Percentiles rank a stretch among this genome's conserved stretches.
Evolutionary conservation across 2,888 invertebrate species (phyloP).

Genomic region (Schizaphis graminum): DNA sequence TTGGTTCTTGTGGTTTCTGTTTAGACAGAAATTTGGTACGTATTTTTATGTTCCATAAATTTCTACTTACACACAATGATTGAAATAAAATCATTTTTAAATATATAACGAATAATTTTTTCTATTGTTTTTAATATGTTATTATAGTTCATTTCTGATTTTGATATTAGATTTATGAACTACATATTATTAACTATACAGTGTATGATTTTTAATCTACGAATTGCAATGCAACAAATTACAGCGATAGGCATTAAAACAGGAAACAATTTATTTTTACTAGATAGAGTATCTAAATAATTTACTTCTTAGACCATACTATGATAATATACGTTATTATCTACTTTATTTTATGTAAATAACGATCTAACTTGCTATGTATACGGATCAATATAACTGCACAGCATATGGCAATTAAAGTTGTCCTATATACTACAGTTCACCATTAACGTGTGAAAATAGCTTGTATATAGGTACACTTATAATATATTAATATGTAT

Average conservation of each 20-base stretch:
- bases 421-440: neutral
- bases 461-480: neutral
- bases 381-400: too few relatives aligned
- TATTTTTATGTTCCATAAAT: neutral
- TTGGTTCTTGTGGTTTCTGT: neutral
- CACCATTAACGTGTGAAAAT: neutral
- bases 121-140: neutral
- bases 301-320: too few relatives aligned
- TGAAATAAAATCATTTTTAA: neutral
- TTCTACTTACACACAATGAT: neutral
- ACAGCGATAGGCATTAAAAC: too few relatives aligned
- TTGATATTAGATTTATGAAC: neutral
- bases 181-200: neutral
- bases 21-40: neutral
- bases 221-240: too few relatives aligned
- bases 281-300: neutral
- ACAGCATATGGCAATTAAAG: neutral
- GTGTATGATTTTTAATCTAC: neutral
- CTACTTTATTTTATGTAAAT: too few relatives aligned
- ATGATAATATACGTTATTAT: too few relatives aligned
- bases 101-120: neutral
- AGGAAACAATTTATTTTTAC: neutral
- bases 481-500: neutral
- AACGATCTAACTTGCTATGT: too few relatives aligned
- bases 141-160: neutral